Evolutionary conservation across 1,140 invertebrate species (phyloP), one percentile per base, ranked within the genome.

Genomic region (Lordiphosa collinella): DNA sequence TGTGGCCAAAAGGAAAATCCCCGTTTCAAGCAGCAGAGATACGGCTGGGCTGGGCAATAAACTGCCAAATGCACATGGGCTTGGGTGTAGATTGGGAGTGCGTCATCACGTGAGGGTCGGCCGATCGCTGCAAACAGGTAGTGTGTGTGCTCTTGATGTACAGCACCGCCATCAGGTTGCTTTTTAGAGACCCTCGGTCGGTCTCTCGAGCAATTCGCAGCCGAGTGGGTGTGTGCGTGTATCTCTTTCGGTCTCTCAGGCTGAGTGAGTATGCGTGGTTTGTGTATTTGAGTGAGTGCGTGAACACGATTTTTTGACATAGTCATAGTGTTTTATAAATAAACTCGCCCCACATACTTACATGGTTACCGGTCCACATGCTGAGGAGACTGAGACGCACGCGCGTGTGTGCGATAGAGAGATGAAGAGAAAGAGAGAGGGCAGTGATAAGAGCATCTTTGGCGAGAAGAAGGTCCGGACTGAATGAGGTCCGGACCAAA

Each of bases 301-400:
- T 41, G 51, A 82, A 78, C 71, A 84, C 84, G 72, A 84, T 73
- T 84, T 85, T 84, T 85, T 84, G 79, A 85, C 73, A 84, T 82
- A 85, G 60, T 85, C 79, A 84, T 71, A 85, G 60, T 85, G 73
- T 69, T 84, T 84, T 84, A 85, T 70, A 85, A 84, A 84, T 84
- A 84, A 84, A 84, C 72, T 63, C 78, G 76, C 72, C 79, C 79
- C 78, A 85, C 73, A 85, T 80, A 69, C 71, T 68, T 59, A 68
- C 56, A 68, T 60, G 65, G 55, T 54, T 68, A 68, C 65, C 65
- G 67, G 63, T 67, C 67, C 41, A n/a, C 6, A 11, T 57, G 31
- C 51, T 35, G 18, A 59, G 58, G 32, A 9, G n/a, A 64, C 34
- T 13, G 43, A 50, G 44, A 25, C 10, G 37, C 34, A 51, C 18